Evolutionary conservation across 2,113 vertebrate species (phyloP), one percentile per base, ranked within the genome.

Genomic region (Toxotes chatareus): DNA sequence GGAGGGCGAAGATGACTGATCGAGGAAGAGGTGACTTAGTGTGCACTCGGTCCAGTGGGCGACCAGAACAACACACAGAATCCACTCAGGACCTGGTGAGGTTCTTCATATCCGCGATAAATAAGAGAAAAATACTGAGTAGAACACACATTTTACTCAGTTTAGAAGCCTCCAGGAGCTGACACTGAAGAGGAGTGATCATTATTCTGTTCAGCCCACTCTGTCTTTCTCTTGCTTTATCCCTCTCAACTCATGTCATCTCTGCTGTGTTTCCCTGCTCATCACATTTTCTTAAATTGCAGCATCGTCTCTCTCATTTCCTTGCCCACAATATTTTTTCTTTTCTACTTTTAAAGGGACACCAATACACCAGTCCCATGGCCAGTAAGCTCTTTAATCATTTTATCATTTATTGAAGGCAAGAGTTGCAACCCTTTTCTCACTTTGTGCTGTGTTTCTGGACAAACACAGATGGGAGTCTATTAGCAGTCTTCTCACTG

Each of bases 1-100:
- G 56, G 80, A 82, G 61, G 65, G 73, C 79, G 46, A 42, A 73
- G 83, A 86, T 91, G 90, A 94, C 88, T 82, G 89, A 92, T 91
- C 6, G 68, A 86, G 77, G 73, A 73, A 66, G 69, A 80, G 53
- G 77, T 79, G 76, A 87, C 84, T 81, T 78, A 10, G 69, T 59
- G 69, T 34, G 66, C 66, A 38, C 55, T 73, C 1, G 19, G 78
- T 65, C 71, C 75, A 77, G 73, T 70, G 72, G 76, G 61, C 75
- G 31, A 84, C 70, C 63, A 70, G 66, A 47, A 49, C 7, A 59
- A 60, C 73, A 46, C 62, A 65, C 46, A 76, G 40, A 32, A 73
- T 70, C 77, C 66, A 65, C 57, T 82, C 78, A 36, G 67, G 59
- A 14, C 11, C n/a, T 21, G 19, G 51, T 5, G 44, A 44, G 61